phyloP scores from a whole-genome alignment of 2,797 vertebrate species.

The Botia almorhae region DNA sequence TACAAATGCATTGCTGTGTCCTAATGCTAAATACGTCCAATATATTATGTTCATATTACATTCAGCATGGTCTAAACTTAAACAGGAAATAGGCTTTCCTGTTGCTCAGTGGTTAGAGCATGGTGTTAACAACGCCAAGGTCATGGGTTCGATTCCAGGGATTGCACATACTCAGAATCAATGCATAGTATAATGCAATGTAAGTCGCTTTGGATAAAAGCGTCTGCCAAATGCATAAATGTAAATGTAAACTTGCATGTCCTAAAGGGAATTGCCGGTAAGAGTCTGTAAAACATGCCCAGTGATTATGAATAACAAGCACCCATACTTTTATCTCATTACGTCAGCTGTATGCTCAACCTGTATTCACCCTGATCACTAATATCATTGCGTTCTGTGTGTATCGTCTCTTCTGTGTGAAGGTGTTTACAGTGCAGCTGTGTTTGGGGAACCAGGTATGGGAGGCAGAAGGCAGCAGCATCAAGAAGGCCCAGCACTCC shows the following conservation, averaged over 20 bases:
- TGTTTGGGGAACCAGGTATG: conserved; percentile 95
- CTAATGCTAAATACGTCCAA: not conserved
- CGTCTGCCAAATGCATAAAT: too few species aligned
- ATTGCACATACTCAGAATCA: too few species aligned
- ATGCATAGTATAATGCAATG: too few species aligned
- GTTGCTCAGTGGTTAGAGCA: too few species aligned
- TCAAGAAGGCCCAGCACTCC: conserved; percentile 98
- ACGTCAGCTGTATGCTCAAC: not conserved
- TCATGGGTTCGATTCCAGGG: too few species aligned
- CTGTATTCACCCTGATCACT: not conserved
- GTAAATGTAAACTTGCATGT: too few species aligned
- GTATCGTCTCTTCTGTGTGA: conserved; percentile 33
- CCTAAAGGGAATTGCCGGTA: too few species aligned
- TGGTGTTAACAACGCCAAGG: too few species aligned
- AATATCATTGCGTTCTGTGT: not conserved
- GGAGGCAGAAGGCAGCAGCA: conserved; percentile 98
- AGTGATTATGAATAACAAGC: not conserved
- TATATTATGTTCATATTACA: not conserved
- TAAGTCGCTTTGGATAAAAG: too few species aligned
- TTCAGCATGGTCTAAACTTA: too few species aligned
- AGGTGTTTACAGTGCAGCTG: conserved; percentile 99
- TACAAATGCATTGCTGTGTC: not conserved
- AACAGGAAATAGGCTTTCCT: too few species aligned
- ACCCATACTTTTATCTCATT: not conserved
- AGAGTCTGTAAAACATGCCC: too few species aligned